Evolutionary conservation across 2,888 invertebrate genomes (phyloP).

Genomic region (Apotomis betuletana): DNA sequence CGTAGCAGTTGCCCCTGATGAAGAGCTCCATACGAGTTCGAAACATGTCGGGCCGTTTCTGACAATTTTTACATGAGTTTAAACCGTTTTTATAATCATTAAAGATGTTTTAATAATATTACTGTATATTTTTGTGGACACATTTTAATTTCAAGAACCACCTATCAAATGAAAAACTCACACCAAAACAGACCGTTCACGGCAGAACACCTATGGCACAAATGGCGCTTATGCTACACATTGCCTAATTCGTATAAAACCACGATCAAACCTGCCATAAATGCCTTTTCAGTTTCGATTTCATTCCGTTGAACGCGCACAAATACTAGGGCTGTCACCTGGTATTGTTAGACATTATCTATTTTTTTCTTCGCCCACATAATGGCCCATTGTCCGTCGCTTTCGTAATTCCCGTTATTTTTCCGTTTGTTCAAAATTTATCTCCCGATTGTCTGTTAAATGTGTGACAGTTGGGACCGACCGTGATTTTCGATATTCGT

Average conservation of each 20-base stretch:
- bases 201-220: neutral
- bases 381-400: conserved; percentile 22
- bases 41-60: too few relatives aligned
- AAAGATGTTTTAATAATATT: neutral
- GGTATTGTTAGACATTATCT: conserved; percentile 19
- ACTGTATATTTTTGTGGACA: neutral
- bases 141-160: neutral
- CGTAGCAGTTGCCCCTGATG: too few relatives aligned
- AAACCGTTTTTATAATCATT: too few relatives aligned
- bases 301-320: neutral
- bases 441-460: conserved; percentile 22
- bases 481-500: neutral
- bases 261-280: neutral
- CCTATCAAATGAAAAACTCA: conserved; percentile 4
- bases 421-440: conserved; percentile 19
- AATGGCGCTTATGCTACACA: neutral
- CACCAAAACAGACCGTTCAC: neutral
- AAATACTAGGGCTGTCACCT: conserved; percentile 15
- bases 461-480: conserved; percentile 14
- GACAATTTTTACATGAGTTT: too few relatives aligned
- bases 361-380: conserved; percentile 14
- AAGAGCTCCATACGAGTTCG: too few relatives aligned
- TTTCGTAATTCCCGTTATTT: conserved; percentile 14
- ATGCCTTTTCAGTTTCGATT: neutral
- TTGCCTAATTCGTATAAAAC: neutral